A percentile compares a stretch with the other conserved stretches of the same genome.
Evolutionary conservation across 1,140 invertebrate species (phyloP).

Genomic region (Dreissena rostriformis): DNA sequence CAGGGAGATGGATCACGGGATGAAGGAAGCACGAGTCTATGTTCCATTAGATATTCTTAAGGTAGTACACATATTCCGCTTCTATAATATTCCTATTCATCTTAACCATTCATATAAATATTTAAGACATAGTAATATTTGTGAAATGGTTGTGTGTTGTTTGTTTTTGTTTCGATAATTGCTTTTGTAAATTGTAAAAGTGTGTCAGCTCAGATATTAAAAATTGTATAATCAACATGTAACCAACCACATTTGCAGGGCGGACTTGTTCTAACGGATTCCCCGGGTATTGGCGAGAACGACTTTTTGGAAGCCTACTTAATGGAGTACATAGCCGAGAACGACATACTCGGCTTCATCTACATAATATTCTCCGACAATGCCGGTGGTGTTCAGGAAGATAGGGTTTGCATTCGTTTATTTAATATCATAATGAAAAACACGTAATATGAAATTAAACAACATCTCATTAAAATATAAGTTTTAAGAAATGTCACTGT

Average conservation of each 20-base stretch:
- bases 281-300: slow-evolving; percentile 72
- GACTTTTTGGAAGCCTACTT: slow-evolving; percentile 64
- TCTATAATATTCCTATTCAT: not conserved
- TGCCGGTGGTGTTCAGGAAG: slow-evolving; percentile 71
- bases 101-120: too few relatives aligned
- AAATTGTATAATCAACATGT: not conserved
- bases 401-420: slow-evolving; percentile 66
- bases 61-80: slow-evolving; percentile 30
- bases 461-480: slow-evolving; percentile 68
- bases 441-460: slow-evolving; percentile 70
- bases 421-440: slow-evolving; percentile 59
- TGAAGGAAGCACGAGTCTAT: slow-evolving; percentile 57
- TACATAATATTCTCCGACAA: slow-evolving; percentile 72
- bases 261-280: slow-evolving; percentile 69
- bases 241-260: slow-evolving; percentile 53
- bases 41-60: slow-evolving; percentile 60
- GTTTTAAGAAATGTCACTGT: slow-evolving; percentile 68
- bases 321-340: slow-evolving; percentile 62
- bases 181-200: not conserved
- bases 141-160: too few relatives aligned
- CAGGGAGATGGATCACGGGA: slow-evolving; percentile 42
- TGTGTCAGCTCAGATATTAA: too few relatives aligned
- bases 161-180: too few relatives aligned
- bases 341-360: slow-evolving; percentile 68
- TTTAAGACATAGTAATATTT: too few relatives aligned